A percentile compares a stretch with the other conserved stretches of the same genome.
Conservation (phyloP, 2,888 invertebrate species). For the Pteria penguin region DNA sequence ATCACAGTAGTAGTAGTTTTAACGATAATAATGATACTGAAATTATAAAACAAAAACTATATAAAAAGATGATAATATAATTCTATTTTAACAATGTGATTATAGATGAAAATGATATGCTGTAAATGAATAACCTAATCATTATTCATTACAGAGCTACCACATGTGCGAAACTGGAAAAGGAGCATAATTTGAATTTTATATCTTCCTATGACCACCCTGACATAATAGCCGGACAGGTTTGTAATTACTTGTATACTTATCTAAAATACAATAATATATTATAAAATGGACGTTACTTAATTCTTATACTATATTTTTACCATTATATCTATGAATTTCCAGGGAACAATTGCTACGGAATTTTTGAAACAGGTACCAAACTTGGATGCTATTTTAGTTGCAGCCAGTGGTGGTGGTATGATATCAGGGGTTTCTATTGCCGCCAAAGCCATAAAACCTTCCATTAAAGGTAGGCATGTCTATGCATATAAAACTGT, state of each 20-base stretch:
- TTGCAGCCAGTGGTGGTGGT: constrained; percentile 80
- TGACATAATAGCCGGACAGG: constrained; percentile 81
- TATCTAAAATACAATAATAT: not conserved
- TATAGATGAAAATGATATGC: too few relatives aligned
- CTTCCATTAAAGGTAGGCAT: constrained; percentile 74
- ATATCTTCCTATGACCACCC: constrained; percentile 80
- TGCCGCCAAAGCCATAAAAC: constrained; percentile 74
- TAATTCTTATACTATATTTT: not conserved
- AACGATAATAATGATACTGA: too few relatives aligned
- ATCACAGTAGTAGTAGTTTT: too few relatives aligned
- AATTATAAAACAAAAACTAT: too few relatives aligned
- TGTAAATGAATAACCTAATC: too few relatives aligned
- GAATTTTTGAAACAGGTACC: constrained; percentile 80
- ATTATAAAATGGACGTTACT: not conserved
- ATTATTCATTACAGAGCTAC: constrained; percentile 53
- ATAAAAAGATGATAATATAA: too few relatives aligned
- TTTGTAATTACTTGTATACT: constrained; percentile 60
- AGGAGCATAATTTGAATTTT: constrained; percentile 71
- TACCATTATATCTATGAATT: too few relatives aligned
- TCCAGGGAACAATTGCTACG: constrained; percentile 79
- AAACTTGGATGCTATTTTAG: constrained; percentile 79
- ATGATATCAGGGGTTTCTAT: constrained; percentile 80
- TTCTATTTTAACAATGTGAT: too few relatives aligned
- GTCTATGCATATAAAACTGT: too few relatives aligned
- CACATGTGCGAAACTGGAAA: constrained; percentile 74